Base-by-base conservation (phyloP, 2,113 vertebrate species). In the Heteronetta atricapilla region DNA sequence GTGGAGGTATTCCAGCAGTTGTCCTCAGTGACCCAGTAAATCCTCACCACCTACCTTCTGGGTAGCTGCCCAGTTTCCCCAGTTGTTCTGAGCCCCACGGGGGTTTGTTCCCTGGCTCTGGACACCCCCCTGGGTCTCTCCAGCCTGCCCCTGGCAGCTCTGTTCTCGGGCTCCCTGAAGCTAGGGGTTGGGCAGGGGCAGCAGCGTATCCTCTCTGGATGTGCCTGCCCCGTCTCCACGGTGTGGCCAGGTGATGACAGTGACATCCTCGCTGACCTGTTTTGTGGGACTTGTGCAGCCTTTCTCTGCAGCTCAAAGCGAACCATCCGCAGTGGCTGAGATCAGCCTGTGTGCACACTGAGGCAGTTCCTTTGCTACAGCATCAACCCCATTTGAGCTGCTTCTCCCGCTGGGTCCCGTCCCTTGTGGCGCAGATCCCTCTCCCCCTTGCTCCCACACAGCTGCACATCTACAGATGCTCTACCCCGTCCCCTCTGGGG, bases 211-310 rank as follows among this genome's bases (percentile, higher is more conserved):
- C 7, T 84, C 1, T 2, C 58, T 64, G 16, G 31, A 82, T 62
- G 53, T 13, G 63, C 18, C 22, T 76, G 86, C 48, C 19, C n/a
- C 36, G 7, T 40, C 20, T 33, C 36, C 5, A 0, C 72, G 66
- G 13, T 29, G 58, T 92, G 58, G 44, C 73, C 46, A 67, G 38
- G n/a, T n/a, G 36, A 38, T 80, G 40, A 40, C 53, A 46, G 14
- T 34, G 70, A 85, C 90, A 74, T 60, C 28, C 26, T 74, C 69
- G 23, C 72, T 93, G 55, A 74, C 66, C 26, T 82, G n/a, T 82
- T 92, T 64, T 85, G 58, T 13, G 78, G 81, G 29, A 44, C 28
- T 87, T 76, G 21, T 62, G 44, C 44, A 69, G 17, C 21, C 23
- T 77, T 13, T 84, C 52, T 78, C 78, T 79, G 59, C 73, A 59